Base-by-base conservation (phyloP, 1,140 invertebrate genomes). In the Procambarus clarkii region DNA sequence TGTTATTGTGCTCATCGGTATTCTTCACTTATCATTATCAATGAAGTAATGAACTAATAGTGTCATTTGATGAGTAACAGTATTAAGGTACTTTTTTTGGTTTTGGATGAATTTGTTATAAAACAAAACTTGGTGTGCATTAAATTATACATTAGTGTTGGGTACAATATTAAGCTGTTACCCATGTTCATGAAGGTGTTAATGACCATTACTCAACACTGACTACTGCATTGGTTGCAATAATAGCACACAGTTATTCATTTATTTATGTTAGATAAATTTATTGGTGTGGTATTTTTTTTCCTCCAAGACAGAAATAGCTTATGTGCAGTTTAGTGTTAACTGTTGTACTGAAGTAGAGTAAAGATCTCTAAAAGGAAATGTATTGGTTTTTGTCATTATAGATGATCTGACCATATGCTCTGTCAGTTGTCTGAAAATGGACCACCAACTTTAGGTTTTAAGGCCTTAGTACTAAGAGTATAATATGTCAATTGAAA, bases 61-160 rank as follows among this genome's bases (percentile, higher is more conserved):
- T 74, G 69, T 74, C n/a, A 74, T 74, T 2, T 74, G 24, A 24
- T 74, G 69, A 74, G 69, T 74, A n/a, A 74, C 69, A 34, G 69
- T 9, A 24, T 34, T 74, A 34, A 18, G 69, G 11, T 34, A 34
- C 34, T 74, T 24, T 74, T 24, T 34, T 74, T 74, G n/a, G 7
- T 8, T n/a, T 74, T 74, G 69, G 11, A 74, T 34, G 15, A 74
- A 74, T 74, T 74, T n/a, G n/a, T n/a, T 24, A n/a, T 74, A 1
- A 74, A 21, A 74, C 34, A 74, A 44, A 74, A 21, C 34, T 74
- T 24, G 8, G 69, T 74, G 69, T 74, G n/a, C n/a, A 34, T 34
- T 74, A 34, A 74, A n/a, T 3, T 15, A 18, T 69, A 74, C 21
- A 74, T 74, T 74, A 34, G 11, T 74, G n/a, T 74, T 24, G 69